Evolutionary conservation across 2,113 vertebrate genomes (phyloP).

Genomic region (Aramus guarauna): DNA sequence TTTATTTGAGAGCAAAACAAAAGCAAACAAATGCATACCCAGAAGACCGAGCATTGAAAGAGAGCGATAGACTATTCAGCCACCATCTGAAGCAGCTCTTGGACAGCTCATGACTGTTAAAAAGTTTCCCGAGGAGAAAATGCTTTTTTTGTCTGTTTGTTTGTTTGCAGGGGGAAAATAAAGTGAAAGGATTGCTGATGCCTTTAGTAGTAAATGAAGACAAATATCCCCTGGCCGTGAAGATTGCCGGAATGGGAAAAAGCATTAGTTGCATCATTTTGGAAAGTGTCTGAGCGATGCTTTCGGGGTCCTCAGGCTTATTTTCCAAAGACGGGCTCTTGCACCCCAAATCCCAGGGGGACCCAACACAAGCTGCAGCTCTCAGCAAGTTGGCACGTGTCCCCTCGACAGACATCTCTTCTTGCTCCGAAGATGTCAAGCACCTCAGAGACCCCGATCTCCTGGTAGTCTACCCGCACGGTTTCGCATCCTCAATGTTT

Average conservation of each 20-base stretch:
- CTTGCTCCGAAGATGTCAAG: background rate
- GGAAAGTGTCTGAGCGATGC: background rate
- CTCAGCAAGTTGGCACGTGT: rapidly evolving
- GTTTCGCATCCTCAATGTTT: background rate
- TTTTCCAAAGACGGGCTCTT: background rate
- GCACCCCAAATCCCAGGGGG: background rate
- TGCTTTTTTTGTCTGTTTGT: background rate
- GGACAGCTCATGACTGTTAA: slow-evolving; percentile 55
- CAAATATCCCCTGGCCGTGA: background rate
- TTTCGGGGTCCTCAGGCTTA: background rate
- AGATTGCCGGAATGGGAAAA: background rate
- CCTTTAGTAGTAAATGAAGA: slow-evolving; percentile 60
- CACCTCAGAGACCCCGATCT: background rate
- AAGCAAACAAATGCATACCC: slow-evolving; percentile 55
- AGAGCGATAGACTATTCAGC: background rate
- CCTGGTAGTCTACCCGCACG: background rate
- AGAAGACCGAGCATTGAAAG: slow-evolving; percentile 5
- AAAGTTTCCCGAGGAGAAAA: slow-evolving; percentile 12
- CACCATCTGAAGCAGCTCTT: background rate
- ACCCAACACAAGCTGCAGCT: background rate
- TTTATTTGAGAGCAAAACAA: slow-evolving; percentile 44
- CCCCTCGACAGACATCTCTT: background rate
- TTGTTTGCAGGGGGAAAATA: slow-evolving; percentile 24
- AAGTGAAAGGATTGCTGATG: slow-evolving; percentile 38
- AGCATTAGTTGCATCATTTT: background rate